Base-by-base conservation (phyloP, 2,888 invertebrate species). In the Aethes cnicana region DNA sequence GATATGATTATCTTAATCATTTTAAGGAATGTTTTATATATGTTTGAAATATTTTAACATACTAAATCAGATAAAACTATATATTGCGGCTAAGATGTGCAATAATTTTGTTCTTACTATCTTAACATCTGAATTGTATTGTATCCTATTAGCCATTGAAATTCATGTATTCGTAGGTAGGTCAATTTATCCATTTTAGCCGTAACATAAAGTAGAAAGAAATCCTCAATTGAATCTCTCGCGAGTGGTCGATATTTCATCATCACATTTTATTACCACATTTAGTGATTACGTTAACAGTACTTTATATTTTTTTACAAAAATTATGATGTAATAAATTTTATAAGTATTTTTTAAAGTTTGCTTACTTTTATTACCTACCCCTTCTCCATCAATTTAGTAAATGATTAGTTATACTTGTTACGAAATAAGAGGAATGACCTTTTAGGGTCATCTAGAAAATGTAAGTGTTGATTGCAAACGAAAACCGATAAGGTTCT, bases 211-310 rank as follows among this genome's bases (percentile, higher is more conserved):
- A 37, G 32, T 30, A 30, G 30, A 9, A 30, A 43, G 58, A 63
- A 81, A 84, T 84, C 84, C 83, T 84, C 84, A 82, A n/a, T 72
- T 46, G 62, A 63, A 64, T 66, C 64, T 66, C 68, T 67, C 68
- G 63, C 62, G 60, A 72, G 78, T 82, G 77, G 77, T 78, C 58
- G 68, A 67, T 72, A 72, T 72, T 39, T 32, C 26, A 78, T 79
- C 84, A 87, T 87, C 88, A 86, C 86, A 86, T 83, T 81, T 68
- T 77, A 74, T 81, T 82, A 85, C 86, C 84, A 81, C 81, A 66
- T 74, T 52, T 84, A 84, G 81, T 77, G 72, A 80, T 77, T 78
- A 79, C 68, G 67, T 74, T 76, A 74, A 79, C 74, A 77, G 74
- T 78, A 77, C n/a, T n/a, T n/a, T 44, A 81, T 78, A 72, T 74